Conservation (phyloP, 2,113 vertebrate species). For the Nanorana parkeri region DNA sequence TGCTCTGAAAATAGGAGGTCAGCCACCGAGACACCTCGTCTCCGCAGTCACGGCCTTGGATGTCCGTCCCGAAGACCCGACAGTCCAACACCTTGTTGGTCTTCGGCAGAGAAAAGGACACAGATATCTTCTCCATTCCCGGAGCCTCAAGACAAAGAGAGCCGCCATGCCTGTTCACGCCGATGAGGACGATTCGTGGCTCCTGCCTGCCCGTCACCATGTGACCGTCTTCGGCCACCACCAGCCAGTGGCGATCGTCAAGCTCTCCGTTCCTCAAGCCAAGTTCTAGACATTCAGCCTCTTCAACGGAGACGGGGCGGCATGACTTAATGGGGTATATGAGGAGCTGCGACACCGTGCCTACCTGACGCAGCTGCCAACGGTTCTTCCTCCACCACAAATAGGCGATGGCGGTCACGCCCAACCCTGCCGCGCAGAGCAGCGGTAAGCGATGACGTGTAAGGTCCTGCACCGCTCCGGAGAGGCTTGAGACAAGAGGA, state of each 20-base stretch:
- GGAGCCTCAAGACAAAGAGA: slow-evolving; percentile 75
- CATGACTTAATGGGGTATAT: slow-evolving; percentile 91
- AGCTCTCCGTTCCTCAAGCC: slow-evolving; percentile 82
- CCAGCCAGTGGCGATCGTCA: slow-evolving; percentile 90
- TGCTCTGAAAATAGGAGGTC: slow-evolving; percentile 75
- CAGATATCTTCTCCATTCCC: slow-evolving; percentile 74
- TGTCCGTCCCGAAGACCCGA: slow-evolving; percentile 81
- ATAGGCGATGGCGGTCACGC: slow-evolving; percentile 60
- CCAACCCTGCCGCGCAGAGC: slow-evolving; percentile 62
- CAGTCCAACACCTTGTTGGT: slow-evolving; percentile 68
- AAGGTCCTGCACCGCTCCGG: background rate
- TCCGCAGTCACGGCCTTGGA: slow-evolving; percentile 89
- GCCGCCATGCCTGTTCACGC: slow-evolving; percentile 66
- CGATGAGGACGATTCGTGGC: slow-evolving; percentile 84
- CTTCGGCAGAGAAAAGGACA: slow-evolving; percentile 72
- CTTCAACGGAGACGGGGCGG: slow-evolving; percentile 73
- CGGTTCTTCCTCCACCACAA: slow-evolving; percentile 60
- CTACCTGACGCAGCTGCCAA: slow-evolving; percentile 71
- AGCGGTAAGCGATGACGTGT: slow-evolving; percentile 46
- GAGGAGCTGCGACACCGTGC: slow-evolving; percentile 80
- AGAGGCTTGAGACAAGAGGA: background rate
- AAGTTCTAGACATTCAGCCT: slow-evolving; percentile 73
- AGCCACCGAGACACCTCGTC: slow-evolving; percentile 85
- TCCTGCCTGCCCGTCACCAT: slow-evolving; percentile 89
- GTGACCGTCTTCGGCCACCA: slow-evolving; percentile 83